Evolutionary conservation across 2,888 invertebrate genomes (phyloP).

Genomic region (Heteromurus nitidus): DNA sequence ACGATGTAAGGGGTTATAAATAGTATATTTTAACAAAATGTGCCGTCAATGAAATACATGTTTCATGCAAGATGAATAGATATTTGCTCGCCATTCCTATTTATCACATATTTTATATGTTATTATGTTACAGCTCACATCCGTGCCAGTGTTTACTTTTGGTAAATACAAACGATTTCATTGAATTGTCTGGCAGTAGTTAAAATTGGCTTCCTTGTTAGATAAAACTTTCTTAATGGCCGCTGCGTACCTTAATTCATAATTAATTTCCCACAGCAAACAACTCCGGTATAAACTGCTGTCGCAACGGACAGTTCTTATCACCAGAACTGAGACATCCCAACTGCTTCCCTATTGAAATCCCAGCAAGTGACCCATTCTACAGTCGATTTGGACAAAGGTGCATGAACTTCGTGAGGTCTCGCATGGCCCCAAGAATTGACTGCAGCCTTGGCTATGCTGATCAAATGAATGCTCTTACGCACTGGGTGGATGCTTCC

Average conservation of each 20-base stretch:
- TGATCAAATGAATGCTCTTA: conserved; percentile 83
- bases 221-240: background rate
- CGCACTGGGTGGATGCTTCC: conserved; percentile 86
- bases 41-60: background rate
- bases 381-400: conserved; percentile 66
- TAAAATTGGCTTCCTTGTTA: conserved; percentile 76
- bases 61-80: background rate
- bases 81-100: background rate
- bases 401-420: conserved; percentile 86
- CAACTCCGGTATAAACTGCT: conserved; percentile 73
- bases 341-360: conserved; percentile 73
- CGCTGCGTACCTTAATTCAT: background rate
- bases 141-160: conserved; percentile 66
- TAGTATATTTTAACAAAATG: background rate
- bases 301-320: conserved; percentile 68
- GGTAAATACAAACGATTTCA: conserved; percentile 40
- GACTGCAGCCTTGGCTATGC: conserved; percentile 81
- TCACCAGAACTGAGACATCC: conserved; percentile 70
- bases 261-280: conserved; percentile 67
- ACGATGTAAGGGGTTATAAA: conserved; percentile 64
- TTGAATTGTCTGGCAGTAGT: too few species aligned
- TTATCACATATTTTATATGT: background rate
- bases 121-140: conserved; percentile 38
- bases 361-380: conserved; percentile 71
- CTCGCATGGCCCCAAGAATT: conserved; percentile 81